Evolutionary conservation across 92 coral and sea anemone species (phyloP), one percentile per base, ranked within the genome.

Genomic region (Phenganax subtilis): DNA sequence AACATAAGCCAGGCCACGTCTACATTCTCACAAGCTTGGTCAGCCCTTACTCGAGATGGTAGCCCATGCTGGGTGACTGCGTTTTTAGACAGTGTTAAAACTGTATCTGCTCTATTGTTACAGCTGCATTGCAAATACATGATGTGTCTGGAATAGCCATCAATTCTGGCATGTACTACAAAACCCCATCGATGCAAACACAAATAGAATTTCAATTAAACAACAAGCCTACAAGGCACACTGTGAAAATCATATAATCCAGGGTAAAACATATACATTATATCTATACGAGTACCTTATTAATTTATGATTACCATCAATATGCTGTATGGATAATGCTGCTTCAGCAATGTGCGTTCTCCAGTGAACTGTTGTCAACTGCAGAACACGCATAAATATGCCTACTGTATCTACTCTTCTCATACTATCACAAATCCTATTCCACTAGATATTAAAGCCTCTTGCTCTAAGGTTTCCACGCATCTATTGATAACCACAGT

Each of bases 401-500:
- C 93, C 93, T 80, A 88, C 87, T n/a, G 93, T 89, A 44, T 86
- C 85, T n/a, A 87, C 87, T 29, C 88, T 80, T 72, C 75, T 82
- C 93, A 87, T 85, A 25, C 89, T 76, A 57, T 85, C 89, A 80
- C 74, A 76, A 37, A 87, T 90, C 54, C 88, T 82, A 80, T 86
- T 25, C 90, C 90, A 87, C 84, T 87, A 90, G 31, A 87, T 69
- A 60, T 64, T 69, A 5, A 87, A 62, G 52, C 85, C 85, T 30
- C 83, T 85, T n/a, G 86, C 89, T 84, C 87, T 81, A 66, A 89
- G 75, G 81, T 68, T 52, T 58, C 92, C 92, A 27, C 87, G 56
- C 89, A 86, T 89, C 53, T 84, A 75, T 47, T 80, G 56, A 67
- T 87, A 89, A n/a, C 88, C 92, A 87, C 88, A 84, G 85, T 90